Evolutionary conservation across 2,888 invertebrate species (phyloP).

Genomic region (Tenthredo amoena): DNA sequence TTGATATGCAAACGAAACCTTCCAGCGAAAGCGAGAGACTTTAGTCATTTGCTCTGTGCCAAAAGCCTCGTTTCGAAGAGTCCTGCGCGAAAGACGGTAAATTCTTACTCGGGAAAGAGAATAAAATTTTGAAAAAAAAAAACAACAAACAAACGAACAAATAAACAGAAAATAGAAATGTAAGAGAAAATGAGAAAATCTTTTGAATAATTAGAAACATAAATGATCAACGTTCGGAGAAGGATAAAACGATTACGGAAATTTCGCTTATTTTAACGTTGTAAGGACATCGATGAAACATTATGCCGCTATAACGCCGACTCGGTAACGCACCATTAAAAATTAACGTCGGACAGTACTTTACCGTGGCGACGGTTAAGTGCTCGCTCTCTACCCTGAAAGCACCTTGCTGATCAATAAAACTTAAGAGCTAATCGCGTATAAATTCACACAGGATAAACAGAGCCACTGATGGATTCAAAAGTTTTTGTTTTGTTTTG

Average conservation of each 20-base stretch:
- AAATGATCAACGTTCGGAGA: not conserved
- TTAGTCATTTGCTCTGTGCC: conserved; percentile 9
- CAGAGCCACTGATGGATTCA: not conserved
- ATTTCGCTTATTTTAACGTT: conserved; percentile 25
- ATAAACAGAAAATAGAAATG: not conserved
- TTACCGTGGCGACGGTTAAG: conserved; percentile 36
- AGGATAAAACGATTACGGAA: not conserved
- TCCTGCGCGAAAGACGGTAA: not conserved
- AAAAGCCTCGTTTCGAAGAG: conserved; percentile 33
- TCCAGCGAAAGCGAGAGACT: not conserved
- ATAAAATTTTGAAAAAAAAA: not conserved
- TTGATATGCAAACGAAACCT: conserved; percentile 52
- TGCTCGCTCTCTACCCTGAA: not conserved
- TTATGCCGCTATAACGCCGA: not conserved
- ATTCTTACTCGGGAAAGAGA: not conserved
- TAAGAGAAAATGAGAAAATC: not conserved
- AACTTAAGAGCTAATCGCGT: conserved; percentile 39
- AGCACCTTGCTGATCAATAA: conserved; percentile 37
- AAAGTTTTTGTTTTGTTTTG: not conserved
- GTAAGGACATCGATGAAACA: conserved; percentile 13
- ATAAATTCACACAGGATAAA: conserved; percentile 8
- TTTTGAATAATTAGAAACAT: not conserved
- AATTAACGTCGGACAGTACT: conserved; percentile 46
- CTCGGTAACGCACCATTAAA: conserved; percentile 41
- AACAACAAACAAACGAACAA: not conserved